phyloP scores from a whole-genome alignment of 2,797 vertebrate species.

The Trematomus bernacchii region DNA sequence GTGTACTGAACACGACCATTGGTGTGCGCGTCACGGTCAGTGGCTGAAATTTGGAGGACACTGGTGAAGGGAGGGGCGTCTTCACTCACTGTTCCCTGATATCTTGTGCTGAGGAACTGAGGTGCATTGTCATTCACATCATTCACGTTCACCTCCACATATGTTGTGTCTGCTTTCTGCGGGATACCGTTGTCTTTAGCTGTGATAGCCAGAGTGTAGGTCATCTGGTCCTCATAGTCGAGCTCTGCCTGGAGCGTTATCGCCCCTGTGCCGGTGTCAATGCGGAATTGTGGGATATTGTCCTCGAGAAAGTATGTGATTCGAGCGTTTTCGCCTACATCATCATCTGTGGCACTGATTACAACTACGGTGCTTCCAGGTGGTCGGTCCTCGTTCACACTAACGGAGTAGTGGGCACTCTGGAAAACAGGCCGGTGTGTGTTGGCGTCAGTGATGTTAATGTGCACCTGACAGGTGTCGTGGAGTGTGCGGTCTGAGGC shows the following conservation, averaged over 20 bases:
- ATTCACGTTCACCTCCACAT: conserved; percentile 97
- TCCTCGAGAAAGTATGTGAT: conserved; percentile 97
- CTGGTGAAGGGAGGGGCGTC: conserved; percentile 97
- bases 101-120: conserved; percentile 94
- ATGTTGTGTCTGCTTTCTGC: conserved; percentile 98
- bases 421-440: conserved; percentile 97
- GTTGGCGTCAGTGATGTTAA: conserved; percentile 99
- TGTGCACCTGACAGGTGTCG: conserved; percentile 95
- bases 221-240: conserved; percentile 98
- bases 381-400: conserved; percentile 93
- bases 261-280: conserved; percentile 91
- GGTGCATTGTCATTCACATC: conserved; percentile 98
- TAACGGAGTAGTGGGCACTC: conserved; percentile 97
- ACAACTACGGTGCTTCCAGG: conserved; percentile 95
- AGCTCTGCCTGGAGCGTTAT: conserved; percentile 95
- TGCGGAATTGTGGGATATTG: conserved; percentile 97
- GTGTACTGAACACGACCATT: conserved; percentile 98
- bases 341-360: conserved; percentile 96
- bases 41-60: conserved; percentile 97
- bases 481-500: conserved; percentile 97
- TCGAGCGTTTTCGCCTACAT: conserved; percentile 96
- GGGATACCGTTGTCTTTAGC: conserved; percentile 98
- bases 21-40: conserved; percentile 94
- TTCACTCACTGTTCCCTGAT: conserved; percentile 95
- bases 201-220: conserved; percentile 96